phyloP scores from a whole-genome alignment of 92 coral and sea anemone genomes.

The Palythoa heliodiscus region DNA sequence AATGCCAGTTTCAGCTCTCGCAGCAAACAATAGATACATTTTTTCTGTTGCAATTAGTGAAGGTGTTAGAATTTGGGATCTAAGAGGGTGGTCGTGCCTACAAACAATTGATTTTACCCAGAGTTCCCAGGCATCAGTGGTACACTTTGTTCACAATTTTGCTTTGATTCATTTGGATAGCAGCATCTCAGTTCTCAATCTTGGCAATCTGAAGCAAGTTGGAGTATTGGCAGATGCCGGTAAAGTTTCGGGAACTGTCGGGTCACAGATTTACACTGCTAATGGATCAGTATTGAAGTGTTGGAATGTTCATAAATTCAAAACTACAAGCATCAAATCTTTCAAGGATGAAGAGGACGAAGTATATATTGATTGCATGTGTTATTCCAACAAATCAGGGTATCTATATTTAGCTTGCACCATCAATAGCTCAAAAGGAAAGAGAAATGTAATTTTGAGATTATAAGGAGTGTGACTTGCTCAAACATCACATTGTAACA shows the following conservation, averaged over 20 bases:
- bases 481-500: not conserved
- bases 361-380: conserved; percentile 54
- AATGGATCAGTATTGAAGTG: conserved; percentile 49
- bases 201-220: conserved; percentile 82
- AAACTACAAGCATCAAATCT: conserved; percentile 54
- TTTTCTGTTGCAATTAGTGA: conserved; percentile 83
- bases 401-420: conserved; percentile 60
- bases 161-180: conserved; percentile 63
- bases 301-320: conserved; percentile 55
- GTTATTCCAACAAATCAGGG: conserved; percentile 60
- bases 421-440: conserved; percentile 33
- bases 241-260: conserved; percentile 54
- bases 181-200: conserved; percentile 67
- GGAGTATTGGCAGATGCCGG: conserved; percentile 63
- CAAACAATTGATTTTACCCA: conserved; percentile 58
- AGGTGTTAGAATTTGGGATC: conserved; percentile 86
- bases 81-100: conserved; percentile 77
- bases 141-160: conserved; percentile 64
- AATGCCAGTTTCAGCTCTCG: conserved; percentile 74
- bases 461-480: conserved; percentile 22
- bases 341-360: conserved; percentile 51
- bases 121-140: conserved; percentile 33
- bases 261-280: conserved; percentile 50
- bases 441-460: conserved; percentile 61
- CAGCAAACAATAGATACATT: conserved; percentile 81